These are phyloP conservation scores for Typhlomys cinereus DNA, from an alignment of 2,113 vertebrate species.

Conservation along the genomic window DNA sequence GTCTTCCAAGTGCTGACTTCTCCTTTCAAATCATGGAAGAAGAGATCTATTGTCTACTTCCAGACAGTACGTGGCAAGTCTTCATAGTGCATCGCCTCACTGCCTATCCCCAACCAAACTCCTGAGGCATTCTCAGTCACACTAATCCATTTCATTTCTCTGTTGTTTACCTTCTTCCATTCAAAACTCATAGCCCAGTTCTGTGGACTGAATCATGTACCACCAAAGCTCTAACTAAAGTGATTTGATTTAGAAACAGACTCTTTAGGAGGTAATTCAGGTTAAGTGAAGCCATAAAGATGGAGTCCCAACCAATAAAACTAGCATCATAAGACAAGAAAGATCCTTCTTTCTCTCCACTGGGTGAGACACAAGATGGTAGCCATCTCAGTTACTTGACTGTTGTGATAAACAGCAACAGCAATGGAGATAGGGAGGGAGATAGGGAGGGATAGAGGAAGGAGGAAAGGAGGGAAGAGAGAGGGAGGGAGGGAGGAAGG, in stretches of 20 bases:
- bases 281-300: neutral
- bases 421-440: too few relatives aligned
- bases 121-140: neutral
- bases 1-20: neutral
- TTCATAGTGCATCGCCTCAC: neutral
- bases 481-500: too few relatives aligned
- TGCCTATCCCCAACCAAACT: neutral
- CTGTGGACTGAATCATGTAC: neutral
- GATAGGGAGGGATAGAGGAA: too few relatives aligned
- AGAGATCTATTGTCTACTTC: neutral
- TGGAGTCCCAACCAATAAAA: neutral
- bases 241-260: neutral
- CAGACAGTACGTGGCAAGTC: neutral
- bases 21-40: neutral
- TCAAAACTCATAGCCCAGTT: neutral
- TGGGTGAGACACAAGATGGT: neutral
- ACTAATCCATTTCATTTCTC: neutral
- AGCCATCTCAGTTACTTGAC: too few relatives aligned
- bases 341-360: neutral
- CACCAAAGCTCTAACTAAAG: neutral
- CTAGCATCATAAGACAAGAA: neutral
- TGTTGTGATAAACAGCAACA: too few relatives aligned
- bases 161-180: neutral
- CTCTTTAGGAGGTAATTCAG: neutral
- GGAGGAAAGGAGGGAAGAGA: too few relatives aligned